These are phyloP conservation scores for Spilarctia lutea DNA, from an alignment of 2,888 invertebrate species.

Conservation along the genomic window DNA sequence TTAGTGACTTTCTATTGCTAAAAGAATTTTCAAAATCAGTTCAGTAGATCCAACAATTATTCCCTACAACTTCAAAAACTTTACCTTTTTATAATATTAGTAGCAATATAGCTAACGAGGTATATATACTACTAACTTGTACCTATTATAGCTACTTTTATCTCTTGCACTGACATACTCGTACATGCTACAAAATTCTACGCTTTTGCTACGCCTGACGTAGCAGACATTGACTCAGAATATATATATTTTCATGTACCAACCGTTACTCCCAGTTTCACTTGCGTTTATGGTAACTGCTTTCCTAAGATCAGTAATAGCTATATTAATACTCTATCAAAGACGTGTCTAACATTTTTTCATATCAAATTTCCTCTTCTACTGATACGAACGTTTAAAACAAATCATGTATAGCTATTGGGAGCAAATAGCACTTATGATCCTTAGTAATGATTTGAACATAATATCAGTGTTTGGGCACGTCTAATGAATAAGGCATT, in stretches of 20 bases:
- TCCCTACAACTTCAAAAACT: no score
- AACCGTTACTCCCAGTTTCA: no score
- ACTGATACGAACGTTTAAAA: not conserved
- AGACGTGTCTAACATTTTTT: not conserved
- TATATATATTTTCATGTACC: no score
- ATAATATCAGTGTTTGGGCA: no score
- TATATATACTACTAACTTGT: not conserved
- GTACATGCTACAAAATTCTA: constrained; percentile 47
- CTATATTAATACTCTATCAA: not conserved
- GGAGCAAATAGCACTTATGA: no score
- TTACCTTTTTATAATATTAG: no score
- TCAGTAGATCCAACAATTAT: no score
- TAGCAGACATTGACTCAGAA: not conserved
- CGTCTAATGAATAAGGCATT: no score
- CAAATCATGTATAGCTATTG: not conserved
- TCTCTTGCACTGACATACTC: not conserved
- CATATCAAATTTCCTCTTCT: not conserved
- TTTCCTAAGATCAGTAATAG: not conserved
- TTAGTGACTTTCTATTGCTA: no score
- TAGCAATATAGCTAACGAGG: no score
- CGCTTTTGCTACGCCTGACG: constrained; percentile 22
- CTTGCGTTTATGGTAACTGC: not conserved
- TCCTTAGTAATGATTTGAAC: no score
- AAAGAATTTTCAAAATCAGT: no score
- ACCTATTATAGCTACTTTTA: not conserved